Evolutionary conservation across 2,113 vertebrate genomes (phyloP).

Genomic region (Monopterus albus): DNA sequence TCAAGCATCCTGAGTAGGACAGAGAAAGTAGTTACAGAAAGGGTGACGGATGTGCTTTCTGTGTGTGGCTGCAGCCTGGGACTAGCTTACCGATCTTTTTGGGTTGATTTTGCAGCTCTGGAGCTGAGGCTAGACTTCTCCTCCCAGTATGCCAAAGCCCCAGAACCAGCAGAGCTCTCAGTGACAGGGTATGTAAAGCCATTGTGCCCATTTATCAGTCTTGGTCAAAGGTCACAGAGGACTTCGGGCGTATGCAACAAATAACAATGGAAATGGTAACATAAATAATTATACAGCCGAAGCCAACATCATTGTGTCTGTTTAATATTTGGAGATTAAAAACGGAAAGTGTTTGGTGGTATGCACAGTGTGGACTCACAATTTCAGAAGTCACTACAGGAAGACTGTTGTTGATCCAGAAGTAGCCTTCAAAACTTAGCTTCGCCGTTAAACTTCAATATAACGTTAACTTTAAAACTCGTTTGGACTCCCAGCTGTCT

Average conservation of each 20-base stretch:
- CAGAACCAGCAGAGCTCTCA: constrained; percentile 75
- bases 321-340: too few species aligned
- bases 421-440: constrained; percentile 6
- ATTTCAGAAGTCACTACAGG: constrained; percentile 1
- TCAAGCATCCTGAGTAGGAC: background rate
- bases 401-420: background rate
- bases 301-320: background rate
- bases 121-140: constrained; percentile 70
- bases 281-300: background rate
- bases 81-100: constrained; percentile 77
- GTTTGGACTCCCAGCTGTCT: rapidly evolving
- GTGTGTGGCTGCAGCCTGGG: background rate
- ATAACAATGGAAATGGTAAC: background rate
- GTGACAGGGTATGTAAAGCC: constrained; percentile 55
- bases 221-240: constrained; percentile 49
- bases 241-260: background rate
- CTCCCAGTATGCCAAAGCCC: constrained; percentile 72
- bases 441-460: too few species aligned
- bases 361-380: constrained; percentile 25
- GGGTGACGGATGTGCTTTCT: too few species aligned
- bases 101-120: constrained; percentile 70
- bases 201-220: constrained; percentile 50
- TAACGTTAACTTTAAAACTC: background rate
- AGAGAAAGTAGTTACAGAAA: background rate
- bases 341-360: too few species aligned